These are phyloP conservation scores for Porphyrio hochstetteri DNA, from an alignment of 2,113 vertebrate genomes.

Conservation along the genomic window DNA sequence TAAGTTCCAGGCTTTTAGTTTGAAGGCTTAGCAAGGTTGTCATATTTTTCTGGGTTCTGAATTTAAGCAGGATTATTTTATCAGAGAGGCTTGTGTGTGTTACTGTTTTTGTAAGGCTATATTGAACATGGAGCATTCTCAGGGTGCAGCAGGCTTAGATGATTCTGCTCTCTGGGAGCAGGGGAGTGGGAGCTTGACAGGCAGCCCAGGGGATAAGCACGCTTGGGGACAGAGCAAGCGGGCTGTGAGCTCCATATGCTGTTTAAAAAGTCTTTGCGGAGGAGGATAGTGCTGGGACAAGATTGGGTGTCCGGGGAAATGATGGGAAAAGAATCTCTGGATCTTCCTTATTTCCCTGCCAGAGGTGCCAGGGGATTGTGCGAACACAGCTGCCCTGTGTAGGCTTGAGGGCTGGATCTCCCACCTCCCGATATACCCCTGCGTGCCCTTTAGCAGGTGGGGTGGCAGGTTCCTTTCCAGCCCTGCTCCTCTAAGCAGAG, in stretches of 20 bases:
- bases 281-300: slow-evolving; percentile 13
- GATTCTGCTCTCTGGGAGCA: not conserved
- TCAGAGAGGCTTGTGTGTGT: not conserved
- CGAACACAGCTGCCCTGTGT: not conserved
- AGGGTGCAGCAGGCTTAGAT: not conserved
- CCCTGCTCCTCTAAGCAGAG: not conserved
- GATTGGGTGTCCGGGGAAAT: not conserved
- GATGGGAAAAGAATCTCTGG: not conserved
- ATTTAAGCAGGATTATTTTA: slow-evolving; percentile 3
- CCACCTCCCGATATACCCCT: rapidly evolving
- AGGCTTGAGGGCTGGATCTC: not conserved
- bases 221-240: not conserved
- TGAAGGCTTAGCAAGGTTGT: not conserved
- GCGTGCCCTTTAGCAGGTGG: rapidly evolving
- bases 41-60: not conserved
- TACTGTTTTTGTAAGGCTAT: not conserved
- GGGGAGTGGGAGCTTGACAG: slow-evolving; percentile 37
- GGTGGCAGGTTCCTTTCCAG: not conserved
- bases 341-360: not conserved
- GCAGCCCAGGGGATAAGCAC: not conserved
- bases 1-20: not conserved
- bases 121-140: not conserved
- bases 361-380: not conserved
- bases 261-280: not conserved
- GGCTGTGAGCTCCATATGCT: slow-evolving; percentile 11